Conservation (phyloP, 1,140 invertebrate genomes). For the Drosophila hydei region DNA sequence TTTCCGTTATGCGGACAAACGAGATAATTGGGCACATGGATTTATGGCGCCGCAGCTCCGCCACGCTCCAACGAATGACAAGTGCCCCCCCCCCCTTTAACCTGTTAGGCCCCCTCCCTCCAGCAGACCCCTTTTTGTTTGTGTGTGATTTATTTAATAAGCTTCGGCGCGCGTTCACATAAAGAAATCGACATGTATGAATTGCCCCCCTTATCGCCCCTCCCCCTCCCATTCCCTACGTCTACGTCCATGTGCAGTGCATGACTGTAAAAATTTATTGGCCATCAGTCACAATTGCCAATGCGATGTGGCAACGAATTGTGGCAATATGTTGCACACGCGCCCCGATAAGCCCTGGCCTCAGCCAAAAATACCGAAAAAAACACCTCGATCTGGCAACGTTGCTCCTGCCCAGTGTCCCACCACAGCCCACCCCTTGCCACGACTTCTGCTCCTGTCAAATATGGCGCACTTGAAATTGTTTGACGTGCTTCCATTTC, state of each 20-base stretch:
- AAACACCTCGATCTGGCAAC: constrained; percentile 9
- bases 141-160: constrained; percentile 78
- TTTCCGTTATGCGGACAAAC: constrained; percentile 77
- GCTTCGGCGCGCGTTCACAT: constrained; percentile 34
- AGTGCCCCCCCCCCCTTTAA: constrained; percentile 14
- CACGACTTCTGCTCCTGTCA: neutral
- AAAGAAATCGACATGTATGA: constrained; percentile 31
- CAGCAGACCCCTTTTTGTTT: constrained; percentile 4
- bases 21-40: constrained; percentile 77
- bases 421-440: neutral
- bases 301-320: constrained; percentile 58
- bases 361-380: neutral
- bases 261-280: constrained; percentile 78
- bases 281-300: constrained; percentile 79
- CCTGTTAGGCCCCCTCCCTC: neutral
- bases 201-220: neutral
- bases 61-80: constrained; percentile 44
- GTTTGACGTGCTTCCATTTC: constrained; percentile 15
- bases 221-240: neutral
- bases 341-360: constrained; percentile 58
- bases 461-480: constrained; percentile 18
- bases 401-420: constrained; percentile 3
- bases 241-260: constrained; percentile 53
- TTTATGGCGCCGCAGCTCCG: constrained; percentile 59
- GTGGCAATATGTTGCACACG: constrained; percentile 76